Evolutionary conservation across 2,113 vertebrate genomes (phyloP), one percentile per base, ranked within the genome.

Genomic region (Engystomops pustulosus): DNA sequence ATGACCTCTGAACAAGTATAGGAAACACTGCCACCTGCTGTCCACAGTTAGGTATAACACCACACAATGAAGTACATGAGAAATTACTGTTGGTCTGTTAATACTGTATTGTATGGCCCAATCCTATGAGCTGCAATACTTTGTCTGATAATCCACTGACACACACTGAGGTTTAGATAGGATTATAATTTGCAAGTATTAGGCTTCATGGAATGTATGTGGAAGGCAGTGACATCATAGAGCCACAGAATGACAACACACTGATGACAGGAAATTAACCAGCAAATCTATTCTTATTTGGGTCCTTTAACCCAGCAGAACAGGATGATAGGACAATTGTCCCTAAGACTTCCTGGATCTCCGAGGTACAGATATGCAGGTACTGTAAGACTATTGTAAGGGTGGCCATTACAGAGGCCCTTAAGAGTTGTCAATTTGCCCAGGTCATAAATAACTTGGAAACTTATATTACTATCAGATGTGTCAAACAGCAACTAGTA

Each of bases 11-110:
- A 27, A 27, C n/a, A 20, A 23, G 58, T 30, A 30, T 6, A 7
- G 69, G 10, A 72, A 14, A 45, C 41, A 47, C 36, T 44, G 69
- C 38, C 69, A 72, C 38, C 69, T 72, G 41, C 69, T 27, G 69
- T 20, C n/a, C 5, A 72, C 1, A 69, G 34, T 36, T 0, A 69
- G 34, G 34, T 38, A 38, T 8, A 3, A 27, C 38, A 25, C n/a
- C 20, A 3, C 5, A 20, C 18, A 23, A 12, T 25, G 15, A 23
- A 38, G 27, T 32, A 32, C 58, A 65, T 6, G 12, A 15, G 12
- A 4, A 5, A 3, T 12, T 27, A 18, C 27, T 6, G 8, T 8
- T 11, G 55, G 27, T 23, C 55, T 27, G 55, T 60, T 10, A 60
- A 3, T 25, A 7, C 10, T 65, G 60, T 15, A 7, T 65, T 65